Evolutionary conservation across 1,140 invertebrate genomes (phyloP).

Genomic region (Frieseomelitta varia): DNA sequence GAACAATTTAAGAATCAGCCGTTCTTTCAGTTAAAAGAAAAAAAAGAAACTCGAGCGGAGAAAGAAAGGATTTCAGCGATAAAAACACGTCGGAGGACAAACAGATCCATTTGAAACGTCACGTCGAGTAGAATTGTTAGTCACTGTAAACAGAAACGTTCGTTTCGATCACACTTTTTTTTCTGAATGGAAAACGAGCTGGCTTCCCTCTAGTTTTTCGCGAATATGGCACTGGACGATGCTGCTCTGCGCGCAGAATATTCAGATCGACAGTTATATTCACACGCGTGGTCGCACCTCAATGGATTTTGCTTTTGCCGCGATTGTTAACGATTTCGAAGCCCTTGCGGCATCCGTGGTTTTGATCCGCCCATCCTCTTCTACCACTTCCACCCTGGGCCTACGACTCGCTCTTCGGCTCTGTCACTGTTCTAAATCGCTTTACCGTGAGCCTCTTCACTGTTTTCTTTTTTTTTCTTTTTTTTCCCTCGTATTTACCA

Average conservation of each 20-base stretch:
- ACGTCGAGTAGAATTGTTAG: slow-evolving; percentile 18
- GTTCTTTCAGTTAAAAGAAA: background rate
- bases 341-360: slow-evolving; percentile 48
- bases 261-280: slow-evolving; percentile 74
- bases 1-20: slow-evolving; percentile 8
- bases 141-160: slow-evolving; percentile 39
- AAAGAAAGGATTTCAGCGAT: background rate
- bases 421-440: slow-evolving; percentile 70
- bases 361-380: slow-evolving; percentile 45
- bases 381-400: background rate
- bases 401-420: slow-evolving; percentile 28
- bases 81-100: background rate
- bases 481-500: slow-evolving; percentile 65
- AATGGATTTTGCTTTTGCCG: slow-evolving; percentile 68
- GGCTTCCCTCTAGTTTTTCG: slow-evolving; percentile 13
- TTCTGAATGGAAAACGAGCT: slow-evolving; percentile 29
- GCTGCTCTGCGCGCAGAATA: slow-evolving; percentile 45
- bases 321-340: slow-evolving; percentile 74
- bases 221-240: slow-evolving; percentile 33
- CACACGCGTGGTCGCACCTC: slow-evolving; percentile 72
- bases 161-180: slow-evolving; percentile 31
- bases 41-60: background rate
- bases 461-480: slow-evolving; percentile 52
- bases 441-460: slow-evolving; percentile 60
- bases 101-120: background rate